Evolutionary conservation across 2,797 vertebrate species (phyloP).

Genomic region (Lycodopsis pacificus): DNA sequence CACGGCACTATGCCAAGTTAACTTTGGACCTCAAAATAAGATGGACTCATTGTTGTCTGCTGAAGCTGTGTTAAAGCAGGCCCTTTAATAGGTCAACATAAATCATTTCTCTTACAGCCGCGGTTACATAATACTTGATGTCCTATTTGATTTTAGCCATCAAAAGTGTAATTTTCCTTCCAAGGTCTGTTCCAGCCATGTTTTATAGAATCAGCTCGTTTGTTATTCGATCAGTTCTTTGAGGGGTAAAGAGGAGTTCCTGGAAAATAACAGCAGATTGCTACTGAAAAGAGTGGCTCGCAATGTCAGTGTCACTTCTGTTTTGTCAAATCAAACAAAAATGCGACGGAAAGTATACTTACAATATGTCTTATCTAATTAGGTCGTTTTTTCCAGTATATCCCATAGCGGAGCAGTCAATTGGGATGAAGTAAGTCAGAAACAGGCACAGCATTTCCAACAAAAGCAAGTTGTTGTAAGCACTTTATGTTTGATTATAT

Average conservation of each 20-base stretch:
- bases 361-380: conserved; percentile 31
- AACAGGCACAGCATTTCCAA: conserved; percentile 47
- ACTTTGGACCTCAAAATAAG: neutral
- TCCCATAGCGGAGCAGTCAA: conserved; percentile 9
- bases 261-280: conserved; percentile 32
- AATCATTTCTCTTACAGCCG: conserved; percentile 16
- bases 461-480: conserved; percentile 77
- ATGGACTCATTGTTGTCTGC: neutral
- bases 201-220: conserved; percentile 37
- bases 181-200: conserved; percentile 32
- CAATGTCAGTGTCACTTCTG: conserved; percentile 27
- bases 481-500: conserved; percentile 84
- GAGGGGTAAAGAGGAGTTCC: conserved; percentile 38
- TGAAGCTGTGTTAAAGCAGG: conserved; percentile 8
- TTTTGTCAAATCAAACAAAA: conserved; percentile 43
- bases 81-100: conserved; percentile 6
- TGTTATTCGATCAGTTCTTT: conserved; percentile 43
- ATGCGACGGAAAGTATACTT: conserved; percentile 17
- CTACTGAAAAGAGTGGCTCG: conserved; percentile 12
- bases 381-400: conserved; percentile 3
- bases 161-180: conserved; percentile 30
- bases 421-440: conserved; percentile 31
- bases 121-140: conserved; percentile 12
- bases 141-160: conserved; percentile 43
- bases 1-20: neutral